Percentiles rank a stretch among this genome's conserved stretches.
Evolutionary conservation across 2,113 vertebrate genomes (phyloP).

Genomic region (Lophochroa leadbeateri): DNA sequence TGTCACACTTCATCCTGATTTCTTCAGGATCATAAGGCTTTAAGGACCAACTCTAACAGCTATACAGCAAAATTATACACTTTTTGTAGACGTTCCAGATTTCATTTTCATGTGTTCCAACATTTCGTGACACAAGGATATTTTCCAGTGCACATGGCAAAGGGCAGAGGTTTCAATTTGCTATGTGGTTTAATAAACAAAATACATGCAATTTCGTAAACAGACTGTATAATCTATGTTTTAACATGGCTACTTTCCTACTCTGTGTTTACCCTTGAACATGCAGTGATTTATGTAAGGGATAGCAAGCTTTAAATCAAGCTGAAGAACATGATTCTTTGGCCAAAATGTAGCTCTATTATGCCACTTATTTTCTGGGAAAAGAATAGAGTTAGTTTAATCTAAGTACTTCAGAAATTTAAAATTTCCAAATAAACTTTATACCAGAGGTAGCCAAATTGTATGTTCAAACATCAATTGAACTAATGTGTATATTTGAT

Average conservation of each 20-base stretch:
- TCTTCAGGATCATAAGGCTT: neutral
- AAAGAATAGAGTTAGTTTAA: neutral
- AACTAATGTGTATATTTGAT: neutral
- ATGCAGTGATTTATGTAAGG: neutral
- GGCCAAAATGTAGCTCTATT: neutral
- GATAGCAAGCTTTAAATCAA: neutral
- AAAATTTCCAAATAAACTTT: neutral
- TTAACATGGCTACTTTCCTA: neutral
- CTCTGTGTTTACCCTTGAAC: neutral
- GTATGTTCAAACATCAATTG: neutral
- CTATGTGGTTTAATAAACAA: neutral
- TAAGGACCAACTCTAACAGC: neutral
- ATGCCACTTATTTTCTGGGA: neutral
- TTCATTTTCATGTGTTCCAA: neutral
- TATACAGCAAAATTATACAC: neutral
- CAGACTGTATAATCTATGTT: neutral
- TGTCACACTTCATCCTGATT: neutral
- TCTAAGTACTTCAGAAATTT: neutral
- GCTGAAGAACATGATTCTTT: neutral
- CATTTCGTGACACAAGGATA: neutral
- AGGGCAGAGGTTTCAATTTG: neutral
- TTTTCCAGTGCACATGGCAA: neutral
- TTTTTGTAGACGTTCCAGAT: neutral
- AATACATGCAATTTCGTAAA: neutral
- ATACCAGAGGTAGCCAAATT: neutral